These are phyloP conservation scores for Microtus montanus DNA, from an alignment of 2,113 vertebrate genomes.

Conservation along the genomic window DNA sequence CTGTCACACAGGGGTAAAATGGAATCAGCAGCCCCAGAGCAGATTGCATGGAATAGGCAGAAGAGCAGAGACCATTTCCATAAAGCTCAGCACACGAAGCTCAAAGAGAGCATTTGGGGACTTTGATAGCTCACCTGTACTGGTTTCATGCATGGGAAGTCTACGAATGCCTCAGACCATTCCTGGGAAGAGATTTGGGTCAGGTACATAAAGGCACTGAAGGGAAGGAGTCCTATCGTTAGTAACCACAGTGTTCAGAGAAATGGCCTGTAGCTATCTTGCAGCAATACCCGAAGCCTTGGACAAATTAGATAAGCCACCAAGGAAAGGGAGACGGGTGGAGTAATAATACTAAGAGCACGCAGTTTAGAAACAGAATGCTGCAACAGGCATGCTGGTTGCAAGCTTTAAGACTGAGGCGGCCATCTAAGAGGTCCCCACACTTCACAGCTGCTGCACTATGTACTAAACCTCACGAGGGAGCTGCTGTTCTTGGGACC, in stretches of 20 bases:
- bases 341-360: not conserved
- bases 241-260: constrained; percentile 17
- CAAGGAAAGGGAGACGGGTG: not conserved
- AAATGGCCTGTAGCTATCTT: constrained; percentile 13
- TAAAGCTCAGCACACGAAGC: not conserved
- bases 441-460: not conserved
- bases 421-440: not conserved
- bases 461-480: not conserved
- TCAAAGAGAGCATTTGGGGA: constrained; percentile 46
- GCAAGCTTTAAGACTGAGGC: not conserved
- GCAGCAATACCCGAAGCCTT: not conserved
- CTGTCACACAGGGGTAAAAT: not conserved
- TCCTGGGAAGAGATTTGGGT: not conserved
- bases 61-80: constrained; percentile 12
- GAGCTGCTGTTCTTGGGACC: not conserved
- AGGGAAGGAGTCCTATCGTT: not conserved
- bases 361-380: not conserved
- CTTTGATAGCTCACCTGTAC: not conserved
- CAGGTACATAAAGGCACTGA: not conserved
- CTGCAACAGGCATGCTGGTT: not conserved
- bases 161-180: not conserved
- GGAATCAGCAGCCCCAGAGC: constrained; percentile 5
- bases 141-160: constrained; percentile 20
- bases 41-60: constrained; percentile 26
- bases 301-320: constrained; percentile 29